phyloP scores from a whole-genome alignment of 2,888 invertebrate genomes.

The Myopa tessellatipennis region DNA sequence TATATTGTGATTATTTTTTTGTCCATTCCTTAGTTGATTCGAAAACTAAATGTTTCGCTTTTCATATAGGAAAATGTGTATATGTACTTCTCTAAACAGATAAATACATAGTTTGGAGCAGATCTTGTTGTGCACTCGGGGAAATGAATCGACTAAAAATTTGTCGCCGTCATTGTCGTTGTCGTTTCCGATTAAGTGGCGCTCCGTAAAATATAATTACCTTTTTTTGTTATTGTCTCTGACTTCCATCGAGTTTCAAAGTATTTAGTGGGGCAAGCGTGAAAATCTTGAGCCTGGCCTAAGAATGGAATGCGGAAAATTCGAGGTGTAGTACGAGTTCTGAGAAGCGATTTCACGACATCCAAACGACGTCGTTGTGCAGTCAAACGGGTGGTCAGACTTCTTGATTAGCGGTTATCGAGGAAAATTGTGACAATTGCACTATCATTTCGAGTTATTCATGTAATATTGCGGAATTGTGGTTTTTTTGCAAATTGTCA shows the following conservation, averaged over 20 bases:
- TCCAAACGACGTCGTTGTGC: background rate
- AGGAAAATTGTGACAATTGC: background rate
- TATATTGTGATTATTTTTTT: background rate
- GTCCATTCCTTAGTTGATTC: too few species aligned
- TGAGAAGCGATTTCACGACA: too few species aligned
- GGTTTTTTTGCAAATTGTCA: background rate
- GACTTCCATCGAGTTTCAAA: background rate
- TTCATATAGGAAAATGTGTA: too few species aligned
- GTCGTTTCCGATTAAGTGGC: slow-evolving; percentile 9
- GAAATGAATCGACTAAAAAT: background rate
- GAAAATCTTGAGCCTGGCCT: background rate
- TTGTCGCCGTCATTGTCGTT: background rate
- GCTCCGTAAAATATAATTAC: background rate
- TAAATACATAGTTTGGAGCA: too few species aligned
- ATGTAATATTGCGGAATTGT: too few species aligned
- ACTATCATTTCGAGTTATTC: background rate
- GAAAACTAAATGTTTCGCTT: too few species aligned
- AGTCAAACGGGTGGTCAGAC: background rate
- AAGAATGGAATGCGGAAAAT: slow-evolving; percentile 26
- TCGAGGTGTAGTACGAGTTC: slow-evolving; percentile 10
- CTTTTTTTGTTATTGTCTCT: background rate
- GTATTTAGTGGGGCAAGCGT: background rate
- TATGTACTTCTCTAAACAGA: too few species aligned
- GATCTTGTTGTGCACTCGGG: too few species aligned
- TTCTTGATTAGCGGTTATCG: background rate